phyloP scores from a whole-genome alignment of 2,113 vertebrate genomes.

The Percopsis transmontana region DNA sequence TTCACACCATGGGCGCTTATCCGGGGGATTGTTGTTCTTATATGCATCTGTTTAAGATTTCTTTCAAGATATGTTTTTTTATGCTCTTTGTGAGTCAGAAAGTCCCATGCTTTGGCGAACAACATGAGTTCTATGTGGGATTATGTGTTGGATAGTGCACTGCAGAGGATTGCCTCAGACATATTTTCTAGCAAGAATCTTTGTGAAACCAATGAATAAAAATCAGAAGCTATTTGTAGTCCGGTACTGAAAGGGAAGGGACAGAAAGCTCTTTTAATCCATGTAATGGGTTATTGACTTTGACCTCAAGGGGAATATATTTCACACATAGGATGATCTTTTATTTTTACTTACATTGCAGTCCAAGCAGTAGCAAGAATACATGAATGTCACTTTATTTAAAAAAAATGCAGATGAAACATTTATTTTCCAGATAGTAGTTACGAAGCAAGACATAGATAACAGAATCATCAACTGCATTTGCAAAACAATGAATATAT shows the following conservation, averaged over 20 bases:
- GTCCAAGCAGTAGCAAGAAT: constrained; percentile 50
- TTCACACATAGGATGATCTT: constrained; percentile 49
- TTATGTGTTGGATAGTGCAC: constrained; percentile 44
- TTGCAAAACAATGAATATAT: constrained; percentile 79
- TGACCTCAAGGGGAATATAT: constrained; percentile 66
- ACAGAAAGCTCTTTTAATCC: constrained; percentile 68
- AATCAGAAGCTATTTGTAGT: constrained; percentile 79
- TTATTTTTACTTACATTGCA: constrained; percentile 63
- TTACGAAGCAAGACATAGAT: constrained; percentile 67
- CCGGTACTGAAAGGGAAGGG: constrained; percentile 59
- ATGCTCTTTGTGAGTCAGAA: constrained; percentile 54
- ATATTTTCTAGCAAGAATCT: constrained; percentile 74
- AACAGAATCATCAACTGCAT: constrained; percentile 74
- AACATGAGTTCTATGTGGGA: constrained; percentile 56
- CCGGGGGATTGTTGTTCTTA: constrained; percentile 52
- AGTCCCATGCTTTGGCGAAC: constrained; percentile 64
- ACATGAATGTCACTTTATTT: constrained; percentile 49
- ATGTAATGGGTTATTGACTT: constrained; percentile 79
- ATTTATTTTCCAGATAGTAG: constrained; percentile 70
- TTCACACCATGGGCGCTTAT: too few relatives aligned
- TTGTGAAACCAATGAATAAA: constrained; percentile 83
- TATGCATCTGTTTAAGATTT: constrained; percentile 35
- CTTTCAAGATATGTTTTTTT: neutral
- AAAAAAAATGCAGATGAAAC: constrained; percentile 30
- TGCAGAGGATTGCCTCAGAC: constrained; percentile 72